Conservation (phyloP, 2,113 vertebrate species). For the Tylochromis polylepis region DNA sequence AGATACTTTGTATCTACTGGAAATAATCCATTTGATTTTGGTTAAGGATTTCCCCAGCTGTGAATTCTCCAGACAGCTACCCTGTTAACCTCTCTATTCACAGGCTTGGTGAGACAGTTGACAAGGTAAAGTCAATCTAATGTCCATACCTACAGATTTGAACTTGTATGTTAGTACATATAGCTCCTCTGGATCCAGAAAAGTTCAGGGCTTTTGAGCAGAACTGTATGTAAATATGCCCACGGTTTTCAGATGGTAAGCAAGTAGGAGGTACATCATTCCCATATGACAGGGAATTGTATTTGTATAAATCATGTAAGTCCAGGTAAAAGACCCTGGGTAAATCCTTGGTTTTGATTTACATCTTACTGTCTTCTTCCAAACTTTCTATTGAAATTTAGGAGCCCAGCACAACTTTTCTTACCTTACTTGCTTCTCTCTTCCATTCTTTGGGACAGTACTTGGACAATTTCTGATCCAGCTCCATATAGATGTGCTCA, state of each 20-base stretch:
- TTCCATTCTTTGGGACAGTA: slow-evolving; percentile 99
- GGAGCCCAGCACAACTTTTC: neutral
- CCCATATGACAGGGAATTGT: neutral
- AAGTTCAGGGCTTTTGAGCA: neutral
- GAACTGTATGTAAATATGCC: neutral
- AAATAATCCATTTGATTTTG: neutral
- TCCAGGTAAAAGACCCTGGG: neutral
- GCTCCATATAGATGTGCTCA: slow-evolving; percentile 97
- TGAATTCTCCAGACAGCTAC: neutral
- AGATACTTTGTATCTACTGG: neutral
- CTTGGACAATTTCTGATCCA: slow-evolving; percentile 96
- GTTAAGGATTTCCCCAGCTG: neutral
- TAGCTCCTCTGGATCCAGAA: neutral
- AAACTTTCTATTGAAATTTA: neutral
- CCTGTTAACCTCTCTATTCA: neutral
- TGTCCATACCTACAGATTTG: neutral
- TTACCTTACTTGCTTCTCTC: slow-evolving; percentile 96
- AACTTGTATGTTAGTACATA: neutral
- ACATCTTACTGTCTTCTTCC: neutral
- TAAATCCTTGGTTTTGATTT: neutral
- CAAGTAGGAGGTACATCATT: neutral
- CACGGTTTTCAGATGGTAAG: neutral
- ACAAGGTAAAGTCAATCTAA: neutral
- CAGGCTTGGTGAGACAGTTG: neutral
- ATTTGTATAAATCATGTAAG: neutral